phyloP scores from a whole-genome alignment of 2,888 invertebrate genomes.

The Andrena dorsata region DNA sequence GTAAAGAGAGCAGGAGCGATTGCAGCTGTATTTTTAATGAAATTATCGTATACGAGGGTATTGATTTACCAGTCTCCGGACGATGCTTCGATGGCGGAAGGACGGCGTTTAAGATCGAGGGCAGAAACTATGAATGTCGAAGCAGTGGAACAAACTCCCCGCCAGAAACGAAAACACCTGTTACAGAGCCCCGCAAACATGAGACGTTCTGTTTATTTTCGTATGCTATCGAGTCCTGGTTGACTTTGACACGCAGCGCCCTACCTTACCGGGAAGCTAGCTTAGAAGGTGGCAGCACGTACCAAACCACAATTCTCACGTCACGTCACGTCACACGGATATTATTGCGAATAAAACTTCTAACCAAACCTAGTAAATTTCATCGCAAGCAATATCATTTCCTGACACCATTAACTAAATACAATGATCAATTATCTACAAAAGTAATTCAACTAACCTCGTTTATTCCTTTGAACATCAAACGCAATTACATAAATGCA shows the following conservation, averaged over 20 bases:
- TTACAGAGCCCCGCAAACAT: conserved; percentile 70
- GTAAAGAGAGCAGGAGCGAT: background rate
- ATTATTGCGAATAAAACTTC: background rate
- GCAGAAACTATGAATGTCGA: background rate
- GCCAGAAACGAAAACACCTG: conserved; percentile 72
- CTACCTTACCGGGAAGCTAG: conserved; percentile 47
- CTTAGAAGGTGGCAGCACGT: conserved; percentile 55
- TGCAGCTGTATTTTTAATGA: background rate
- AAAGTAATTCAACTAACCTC: background rate
- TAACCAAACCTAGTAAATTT: background rate
- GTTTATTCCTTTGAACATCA: background rate
- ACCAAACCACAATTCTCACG: background rate
- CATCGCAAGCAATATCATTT: background rate
- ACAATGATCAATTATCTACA: no score
- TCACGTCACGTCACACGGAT: background rate
- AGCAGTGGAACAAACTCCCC: conserved; percentile 11
- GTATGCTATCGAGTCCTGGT: conserved; percentile 45
- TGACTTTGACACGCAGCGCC: conserved; percentile 5
- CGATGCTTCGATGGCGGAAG: background rate
- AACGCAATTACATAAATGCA: background rate
- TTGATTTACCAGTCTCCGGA: background rate
- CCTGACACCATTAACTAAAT: background rate
- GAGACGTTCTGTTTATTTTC: conserved; percentile 69
- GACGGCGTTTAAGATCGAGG: background rate
- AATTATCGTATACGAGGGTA: background rate